Conservation (phyloP, 1,140 invertebrate species). For the Ostrea edulis region DNA sequence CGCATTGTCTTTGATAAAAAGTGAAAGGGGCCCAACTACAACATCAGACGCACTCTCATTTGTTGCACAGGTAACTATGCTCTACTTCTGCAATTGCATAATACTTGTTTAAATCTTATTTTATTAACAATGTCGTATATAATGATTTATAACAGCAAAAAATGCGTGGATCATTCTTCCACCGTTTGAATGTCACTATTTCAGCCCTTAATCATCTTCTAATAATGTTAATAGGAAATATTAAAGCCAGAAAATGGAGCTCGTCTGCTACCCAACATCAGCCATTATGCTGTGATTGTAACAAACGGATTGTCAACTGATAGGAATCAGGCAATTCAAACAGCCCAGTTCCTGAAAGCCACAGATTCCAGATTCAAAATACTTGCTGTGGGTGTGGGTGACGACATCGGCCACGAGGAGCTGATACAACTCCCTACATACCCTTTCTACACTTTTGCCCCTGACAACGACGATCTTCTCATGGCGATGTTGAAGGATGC, state of each 20-base stretch:
- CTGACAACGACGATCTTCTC: slow-evolving; percentile 5
- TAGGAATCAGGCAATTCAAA: not conserved
- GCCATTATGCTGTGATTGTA: slow-evolving; percentile 8
- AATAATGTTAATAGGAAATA: not conserved
- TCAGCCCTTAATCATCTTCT: no score
- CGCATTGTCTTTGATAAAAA: not conserved
- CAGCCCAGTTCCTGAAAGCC: not conserved
- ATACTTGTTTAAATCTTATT: no score
- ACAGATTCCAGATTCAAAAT: not conserved
- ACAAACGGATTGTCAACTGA: slow-evolving; percentile 38
- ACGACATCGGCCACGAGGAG: slow-evolving; percentile 34
- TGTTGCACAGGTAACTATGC: not conserved
- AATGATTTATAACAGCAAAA: no score
- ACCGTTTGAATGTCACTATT: no score
- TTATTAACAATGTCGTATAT: no score
- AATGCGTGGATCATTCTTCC: no score
- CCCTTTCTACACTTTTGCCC: not conserved
- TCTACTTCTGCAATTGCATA: no score
- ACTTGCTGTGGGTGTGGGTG: slow-evolving; percentile 22
- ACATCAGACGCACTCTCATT: slow-evolving; percentile 22
- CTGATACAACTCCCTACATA: slow-evolving; percentile 21
- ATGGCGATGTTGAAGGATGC: not conserved
- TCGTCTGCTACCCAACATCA: slow-evolving; percentile 12
- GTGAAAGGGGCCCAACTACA: slow-evolving; percentile 3
- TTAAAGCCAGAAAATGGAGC: slow-evolving; percentile 22